phyloP scores from a whole-genome alignment of 2,888 invertebrate genomes.

The Coelinius sp. region DNA sequence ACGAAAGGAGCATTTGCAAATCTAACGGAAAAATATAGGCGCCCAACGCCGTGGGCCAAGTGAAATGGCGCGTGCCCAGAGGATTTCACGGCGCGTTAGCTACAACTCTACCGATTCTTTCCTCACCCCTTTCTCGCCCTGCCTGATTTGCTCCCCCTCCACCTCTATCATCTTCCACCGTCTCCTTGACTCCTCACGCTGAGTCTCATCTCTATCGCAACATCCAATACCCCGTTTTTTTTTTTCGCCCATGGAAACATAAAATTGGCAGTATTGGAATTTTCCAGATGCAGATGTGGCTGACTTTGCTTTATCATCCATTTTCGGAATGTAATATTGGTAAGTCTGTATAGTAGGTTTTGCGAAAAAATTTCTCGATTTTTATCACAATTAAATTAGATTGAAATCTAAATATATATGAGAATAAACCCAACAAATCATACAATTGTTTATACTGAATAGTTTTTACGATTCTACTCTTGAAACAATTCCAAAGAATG shows the following conservation, averaged over 20 bases:
- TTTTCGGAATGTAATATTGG: background rate
- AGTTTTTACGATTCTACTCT: background rate
- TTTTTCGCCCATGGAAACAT: background rate
- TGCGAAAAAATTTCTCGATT: too few species aligned
- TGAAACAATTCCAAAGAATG: background rate
- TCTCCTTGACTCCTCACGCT: constrained; percentile 11
- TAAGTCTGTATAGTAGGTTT: too few species aligned
- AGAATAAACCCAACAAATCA: background rate
- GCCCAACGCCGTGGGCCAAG: constrained; percentile 56
- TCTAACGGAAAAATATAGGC: constrained; percentile 2
- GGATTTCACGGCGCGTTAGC: constrained; percentile 66
- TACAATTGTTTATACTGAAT: background rate
- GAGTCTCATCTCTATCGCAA: constrained; percentile 9
- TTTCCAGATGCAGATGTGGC: constrained; percentile 9
- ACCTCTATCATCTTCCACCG: constrained; percentile 9
- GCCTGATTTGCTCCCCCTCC: constrained; percentile 30
- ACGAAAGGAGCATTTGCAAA: background rate
- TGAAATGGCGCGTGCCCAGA: constrained; percentile 67
- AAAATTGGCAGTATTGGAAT: constrained; percentile 37
- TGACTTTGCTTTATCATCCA: constrained; percentile 5
- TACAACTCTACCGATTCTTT: constrained; percentile 48
- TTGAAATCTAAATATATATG: too few species aligned
- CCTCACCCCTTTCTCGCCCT: constrained; percentile 43
- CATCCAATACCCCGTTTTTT: constrained; percentile 23
- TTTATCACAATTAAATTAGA: too few species aligned